Percentiles rank a stretch among this genome's conserved stretches.
phyloP scores from a whole-genome alignment of 2,888 invertebrate species.

The Scaptomyza caliginosa region DNA sequence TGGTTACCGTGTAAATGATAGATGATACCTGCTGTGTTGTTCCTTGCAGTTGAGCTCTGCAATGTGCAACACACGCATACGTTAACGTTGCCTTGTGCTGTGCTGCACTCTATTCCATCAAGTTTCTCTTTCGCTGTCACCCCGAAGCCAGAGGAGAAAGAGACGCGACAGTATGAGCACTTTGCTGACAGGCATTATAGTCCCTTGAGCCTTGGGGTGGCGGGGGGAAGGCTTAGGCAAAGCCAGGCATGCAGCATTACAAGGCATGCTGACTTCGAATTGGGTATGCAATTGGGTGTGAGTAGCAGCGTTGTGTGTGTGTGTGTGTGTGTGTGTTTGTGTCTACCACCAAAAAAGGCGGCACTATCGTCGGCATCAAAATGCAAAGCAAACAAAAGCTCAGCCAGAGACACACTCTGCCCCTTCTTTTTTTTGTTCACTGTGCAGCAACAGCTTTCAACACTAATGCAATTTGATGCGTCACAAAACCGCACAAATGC shows the following conservation, averaged over 20 bases:
- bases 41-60: constrained; percentile 23
- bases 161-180: constrained; percentile 2
- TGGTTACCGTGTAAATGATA: constrained; percentile 60
- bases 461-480: constrained; percentile 77
- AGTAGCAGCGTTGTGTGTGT: neutral
- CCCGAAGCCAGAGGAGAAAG: constrained; percentile 15
- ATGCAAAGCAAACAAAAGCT: constrained; percentile 71
- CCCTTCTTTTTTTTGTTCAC: constrained; percentile 41
- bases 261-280: constrained; percentile 33
- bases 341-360: constrained; percentile 16
- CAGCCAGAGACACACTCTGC: constrained; percentile 15
- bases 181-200: constrained; percentile 27
- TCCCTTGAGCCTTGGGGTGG: constrained; percentile 14
- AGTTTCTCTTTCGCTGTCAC: neutral
- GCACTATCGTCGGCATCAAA: constrained; percentile 54
- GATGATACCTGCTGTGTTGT: constrained; percentile 55
- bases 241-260: constrained; percentile 59
- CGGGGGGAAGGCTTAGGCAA: constrained; percentile 71
- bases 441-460: constrained; percentile 51
- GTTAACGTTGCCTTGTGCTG: constrained; percentile 15
- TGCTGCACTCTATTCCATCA: constrained; percentile 43
- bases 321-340: neutral
- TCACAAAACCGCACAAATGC: constrained; percentile 66
- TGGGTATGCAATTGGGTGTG: constrained; percentile 23
- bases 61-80: constrained; percentile 47